Evolutionary conservation across 2,797 vertebrate species (phyloP), one percentile per base, ranked within the genome.

Genomic region (Macrochelys suwanniensis): DNA sequence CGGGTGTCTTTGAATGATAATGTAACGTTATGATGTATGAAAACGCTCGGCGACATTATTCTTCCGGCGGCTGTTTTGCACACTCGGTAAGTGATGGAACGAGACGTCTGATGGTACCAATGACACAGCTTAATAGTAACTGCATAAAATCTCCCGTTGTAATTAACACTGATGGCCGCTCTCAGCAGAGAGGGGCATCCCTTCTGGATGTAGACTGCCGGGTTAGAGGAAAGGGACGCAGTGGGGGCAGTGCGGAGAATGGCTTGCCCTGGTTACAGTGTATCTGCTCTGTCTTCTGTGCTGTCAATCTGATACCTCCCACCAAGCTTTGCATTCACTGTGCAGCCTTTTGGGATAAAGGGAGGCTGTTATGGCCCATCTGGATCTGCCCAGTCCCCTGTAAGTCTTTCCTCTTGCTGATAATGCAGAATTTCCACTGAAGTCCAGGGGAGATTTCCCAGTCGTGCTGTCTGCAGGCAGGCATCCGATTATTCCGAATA

Each of bases 201-300:
- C 74, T 26, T 15, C 74, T n/a, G 50, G 28, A 25, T 33, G 15
- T 0, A 78, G 68, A 19, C 33, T 65, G 49, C 51, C 19, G 15
- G 19, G 2, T 8, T 9, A 0, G 0, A 50, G 37, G 1, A 0
- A 25, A 76, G 37, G 17, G 16, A 42, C 3, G n/a, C n/a, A 19
- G 1, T 6, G 23, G 57, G 33, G 11, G 8, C 25, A 23, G 19
- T 0, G 23, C 26, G 0, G 12, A 23, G 26, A 0, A 0, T 13
- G 57, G 37, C 31, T 15, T n/a, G 16, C 19, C 26, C 25, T 76
- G 4, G 12, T 28, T 15, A 47, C 17, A 28, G 25, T 37, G 65
- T 26, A 47, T 74, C 42, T 74, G 68, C 23, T 45, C 37, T 26
- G 37, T 26, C 23, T 45, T 45, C 42, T 45, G 42, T 45, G 11